Conservation (phyloP, 2,888 invertebrate species). For the Orthonevra nobilis region DNA sequence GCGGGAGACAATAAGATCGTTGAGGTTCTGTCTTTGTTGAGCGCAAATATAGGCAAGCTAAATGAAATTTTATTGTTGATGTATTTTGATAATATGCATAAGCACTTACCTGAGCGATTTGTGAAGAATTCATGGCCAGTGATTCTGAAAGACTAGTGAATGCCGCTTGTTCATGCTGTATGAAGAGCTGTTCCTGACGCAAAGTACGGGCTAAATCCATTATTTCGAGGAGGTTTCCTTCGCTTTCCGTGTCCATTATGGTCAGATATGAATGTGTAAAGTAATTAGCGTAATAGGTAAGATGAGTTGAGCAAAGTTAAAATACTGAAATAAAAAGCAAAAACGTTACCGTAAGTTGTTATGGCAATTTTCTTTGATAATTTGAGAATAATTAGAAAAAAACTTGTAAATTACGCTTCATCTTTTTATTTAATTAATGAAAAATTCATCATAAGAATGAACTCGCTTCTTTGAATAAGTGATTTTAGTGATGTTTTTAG, state of each 20-base stretch:
- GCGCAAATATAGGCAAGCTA: conserved; percentile 93
- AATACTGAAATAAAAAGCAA: conserved; percentile 27
- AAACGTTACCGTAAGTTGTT: too few species aligned
- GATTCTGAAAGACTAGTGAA: conserved; percentile 89
- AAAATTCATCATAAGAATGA: too few species aligned
- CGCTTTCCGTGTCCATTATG: conserved; percentile 78
- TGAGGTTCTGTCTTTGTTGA: conserved; percentile 91
- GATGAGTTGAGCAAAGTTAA: conserved; percentile 27
- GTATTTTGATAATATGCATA: too few species aligned
- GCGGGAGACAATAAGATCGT: conserved; percentile 87
- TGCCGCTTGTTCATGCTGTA: conserved; percentile 91
- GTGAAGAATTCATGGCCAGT: conserved; percentile 82
- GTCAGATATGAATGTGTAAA: conserved; percentile 7
- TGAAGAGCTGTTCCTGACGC: conserved; percentile 89
- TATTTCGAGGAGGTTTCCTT: conserved; percentile 79
- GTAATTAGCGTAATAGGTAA: not conserved
- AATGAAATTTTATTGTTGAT: too few species aligned
- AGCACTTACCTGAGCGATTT: conserved; percentile 81
- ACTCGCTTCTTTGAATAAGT: too few species aligned
- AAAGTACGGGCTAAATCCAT: conserved; percentile 80
- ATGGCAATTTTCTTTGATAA: too few species aligned
- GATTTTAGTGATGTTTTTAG: too few species aligned
- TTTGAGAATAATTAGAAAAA: too few species aligned
- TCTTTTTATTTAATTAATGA: too few species aligned
- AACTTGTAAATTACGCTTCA: too few species aligned